Conservation (phyloP, 2,113 vertebrate genomes). For the Neoarius graeffei region DNA sequence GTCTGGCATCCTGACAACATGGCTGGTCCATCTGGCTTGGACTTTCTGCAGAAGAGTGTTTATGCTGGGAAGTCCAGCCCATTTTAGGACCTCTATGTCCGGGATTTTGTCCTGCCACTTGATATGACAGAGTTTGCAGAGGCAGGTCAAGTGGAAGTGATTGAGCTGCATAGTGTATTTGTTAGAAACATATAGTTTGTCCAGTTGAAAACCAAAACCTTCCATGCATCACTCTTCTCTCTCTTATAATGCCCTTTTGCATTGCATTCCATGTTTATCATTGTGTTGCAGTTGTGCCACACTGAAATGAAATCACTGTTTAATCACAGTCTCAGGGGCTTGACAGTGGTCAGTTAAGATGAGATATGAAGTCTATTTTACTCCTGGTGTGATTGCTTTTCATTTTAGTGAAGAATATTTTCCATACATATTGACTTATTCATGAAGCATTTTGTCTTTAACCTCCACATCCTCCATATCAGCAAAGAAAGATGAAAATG, state of each 20-base stretch:
- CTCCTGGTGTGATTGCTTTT: not conserved
- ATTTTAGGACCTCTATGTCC: too few relatives aligned
- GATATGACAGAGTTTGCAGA: too few relatives aligned
- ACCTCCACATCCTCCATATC: not conserved
- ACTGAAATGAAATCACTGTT: not conserved
- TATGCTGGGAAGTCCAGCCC: too few relatives aligned
- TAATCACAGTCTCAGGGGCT: not conserved
- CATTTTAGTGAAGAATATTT: not conserved
- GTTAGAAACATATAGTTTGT: too few relatives aligned
- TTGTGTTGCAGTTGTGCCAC: not conserved
- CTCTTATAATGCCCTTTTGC: not conserved
- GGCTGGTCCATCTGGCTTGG: too few relatives aligned
- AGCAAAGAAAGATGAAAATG: not conserved
- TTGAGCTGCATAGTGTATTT: too few relatives aligned
- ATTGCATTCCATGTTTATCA: not conserved
- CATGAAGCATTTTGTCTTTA: not conserved
- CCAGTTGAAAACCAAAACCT: not conserved
- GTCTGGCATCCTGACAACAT: too few relatives aligned
- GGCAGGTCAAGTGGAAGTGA: too few relatives aligned
- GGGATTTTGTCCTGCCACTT: too few relatives aligned
- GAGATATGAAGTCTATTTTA: not conserved
- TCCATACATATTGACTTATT: not conserved
- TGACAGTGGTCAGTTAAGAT: not conserved
- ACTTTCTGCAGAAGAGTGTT: too few relatives aligned
- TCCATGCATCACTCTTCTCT: not conserved